phyloP scores from a whole-genome alignment of 2,888 invertebrate genomes.

The Cabera pusaria region DNA sequence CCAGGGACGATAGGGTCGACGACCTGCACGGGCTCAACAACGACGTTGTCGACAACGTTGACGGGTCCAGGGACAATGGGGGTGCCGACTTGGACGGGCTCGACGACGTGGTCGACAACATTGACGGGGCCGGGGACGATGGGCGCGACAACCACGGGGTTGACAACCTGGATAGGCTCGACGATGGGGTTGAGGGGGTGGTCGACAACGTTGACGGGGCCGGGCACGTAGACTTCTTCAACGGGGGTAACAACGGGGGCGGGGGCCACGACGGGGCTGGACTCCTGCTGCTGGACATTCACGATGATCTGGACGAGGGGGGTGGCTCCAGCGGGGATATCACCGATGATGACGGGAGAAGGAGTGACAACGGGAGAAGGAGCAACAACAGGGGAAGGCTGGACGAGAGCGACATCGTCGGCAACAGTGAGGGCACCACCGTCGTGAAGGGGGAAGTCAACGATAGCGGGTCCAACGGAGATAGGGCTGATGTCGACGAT shows the following conservation, averaged over 20 bases:
- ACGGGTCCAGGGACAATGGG: constrained; percentile 18
- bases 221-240: constrained; percentile 17
- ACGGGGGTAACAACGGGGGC: constrained; percentile 27
- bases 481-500: constrained; percentile 21
- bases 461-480: constrained; percentile 35
- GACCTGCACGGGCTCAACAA: constrained; percentile 24
- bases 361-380: constrained; percentile 26
- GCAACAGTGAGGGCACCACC: constrained; percentile 53
- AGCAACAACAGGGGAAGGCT: constrained; percentile 8
- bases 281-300: constrained; percentile 39
- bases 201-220: constrained; percentile 4
- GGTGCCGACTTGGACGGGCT: constrained; percentile 29
- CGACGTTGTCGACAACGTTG: constrained; percentile 2
- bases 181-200: constrained; percentile 12
- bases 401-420: constrained; percentile 17
- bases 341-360: constrained; percentile 26
- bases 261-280: constrained; percentile 28
- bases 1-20: constrained; percentile 31
- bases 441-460: constrained; percentile 27
- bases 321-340: constrained; percentile 25
- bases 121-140: constrained; percentile 22
- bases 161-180: constrained; percentile 3
- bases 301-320: constrained; percentile 48
- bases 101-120: constrained; percentile 25
- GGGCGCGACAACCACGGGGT: too few relatives aligned